Evolutionary conservation across 2,888 invertebrate species (phyloP).

Genomic region (Parascotia fuliginaria): DNA sequence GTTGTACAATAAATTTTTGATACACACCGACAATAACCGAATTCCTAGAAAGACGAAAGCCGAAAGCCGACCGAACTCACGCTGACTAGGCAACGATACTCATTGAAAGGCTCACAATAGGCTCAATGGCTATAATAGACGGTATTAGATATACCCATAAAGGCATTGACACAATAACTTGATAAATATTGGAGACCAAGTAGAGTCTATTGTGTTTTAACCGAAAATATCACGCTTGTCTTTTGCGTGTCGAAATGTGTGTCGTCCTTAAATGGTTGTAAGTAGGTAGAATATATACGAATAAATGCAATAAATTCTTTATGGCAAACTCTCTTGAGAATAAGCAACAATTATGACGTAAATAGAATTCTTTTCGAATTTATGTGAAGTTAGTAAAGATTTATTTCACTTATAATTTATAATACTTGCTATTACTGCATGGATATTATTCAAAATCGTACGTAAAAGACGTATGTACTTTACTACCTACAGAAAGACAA

Average conservation of each 20-base stretch:
- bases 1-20: constrained; percentile 26
- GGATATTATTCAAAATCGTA: no score
- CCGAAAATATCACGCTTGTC: constrained; percentile 30
- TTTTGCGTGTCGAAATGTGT: constrained; percentile 10
- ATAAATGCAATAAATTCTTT: neutral
- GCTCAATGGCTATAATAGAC: constrained; percentile 66
- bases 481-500: no score
- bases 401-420: neutral
- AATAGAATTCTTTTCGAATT: neutral
- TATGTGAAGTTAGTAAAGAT: neutral
- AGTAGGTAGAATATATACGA: neutral
- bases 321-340: neutral
- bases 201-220: constrained; percentile 40
- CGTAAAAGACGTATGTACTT: no score
- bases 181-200: constrained; percentile 67
- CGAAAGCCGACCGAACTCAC: constrained; percentile 58
- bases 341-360: neutral
- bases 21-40: constrained; percentile 35
- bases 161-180: constrained; percentile 67
- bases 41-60: constrained; percentile 57
- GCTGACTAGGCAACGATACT: constrained; percentile 63
- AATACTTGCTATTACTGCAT: no score
- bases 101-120: constrained; percentile 65
- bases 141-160: constrained; percentile 68
- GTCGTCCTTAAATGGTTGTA: neutral